phyloP scores from a whole-genome alignment of 2,888 invertebrate genomes.

The Pandemis cinnamomeana region DNA sequence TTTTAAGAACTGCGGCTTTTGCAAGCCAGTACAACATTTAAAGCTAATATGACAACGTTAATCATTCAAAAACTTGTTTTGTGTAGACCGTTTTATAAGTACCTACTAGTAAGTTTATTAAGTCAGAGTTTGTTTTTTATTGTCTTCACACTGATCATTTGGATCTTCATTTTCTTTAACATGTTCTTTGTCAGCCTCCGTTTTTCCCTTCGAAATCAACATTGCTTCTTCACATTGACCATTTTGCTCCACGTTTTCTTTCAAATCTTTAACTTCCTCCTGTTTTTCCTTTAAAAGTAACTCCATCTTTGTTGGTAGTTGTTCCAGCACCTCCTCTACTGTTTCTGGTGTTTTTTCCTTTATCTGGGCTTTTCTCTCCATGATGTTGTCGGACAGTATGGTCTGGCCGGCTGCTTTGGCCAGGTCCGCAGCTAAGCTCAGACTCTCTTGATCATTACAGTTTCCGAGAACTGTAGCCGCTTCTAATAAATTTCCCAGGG shows the following conservation, averaged over 20 bases:
- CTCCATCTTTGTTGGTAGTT: conserved; percentile 60
- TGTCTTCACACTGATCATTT: neutral
- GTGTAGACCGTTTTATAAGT: neutral
- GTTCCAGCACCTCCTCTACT: conserved; percentile 50
- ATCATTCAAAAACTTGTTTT: neutral
- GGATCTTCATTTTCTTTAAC: neutral
- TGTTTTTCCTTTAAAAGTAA: conserved; percentile 51
- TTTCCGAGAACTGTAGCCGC: conserved; percentile 86
- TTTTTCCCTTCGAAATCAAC: neutral
- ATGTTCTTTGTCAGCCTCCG: neutral
- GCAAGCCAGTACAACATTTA: neutral
- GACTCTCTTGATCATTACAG: conserved; percentile 76
- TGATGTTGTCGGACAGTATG: conserved; percentile 66
- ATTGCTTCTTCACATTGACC: neutral
- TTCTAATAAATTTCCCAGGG: conserved; percentile 83
- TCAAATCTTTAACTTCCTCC: neutral
- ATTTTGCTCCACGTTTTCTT: neutral
- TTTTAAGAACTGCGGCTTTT: neutral
- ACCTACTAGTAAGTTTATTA: too few species aligned
- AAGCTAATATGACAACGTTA: neutral
- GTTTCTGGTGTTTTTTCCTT: conserved; percentile 45
- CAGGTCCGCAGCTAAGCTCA: conserved; percentile 85
- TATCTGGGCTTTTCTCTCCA: conserved; percentile 53
- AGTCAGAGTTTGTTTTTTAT: neutral
- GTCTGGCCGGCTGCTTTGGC: conserved; percentile 79